Base-by-base conservation (phyloP, 2,113 vertebrate genomes). In the Phodopus roborovskii region DNA sequence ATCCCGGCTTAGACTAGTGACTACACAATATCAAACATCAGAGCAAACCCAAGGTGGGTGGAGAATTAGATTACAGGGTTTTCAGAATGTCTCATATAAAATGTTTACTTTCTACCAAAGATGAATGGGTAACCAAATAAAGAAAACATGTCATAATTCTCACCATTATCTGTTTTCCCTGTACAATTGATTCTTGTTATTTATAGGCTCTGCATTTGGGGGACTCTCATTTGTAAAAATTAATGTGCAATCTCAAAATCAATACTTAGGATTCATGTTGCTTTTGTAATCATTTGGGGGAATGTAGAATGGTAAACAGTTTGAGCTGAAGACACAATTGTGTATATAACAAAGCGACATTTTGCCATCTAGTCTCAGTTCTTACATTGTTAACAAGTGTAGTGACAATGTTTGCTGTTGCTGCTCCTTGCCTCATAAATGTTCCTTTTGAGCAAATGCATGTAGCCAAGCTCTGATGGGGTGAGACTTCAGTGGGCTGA, bases 21-120 rank as follows among this genome's bases (percentile, higher is more conserved):
- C 66, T 13, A 70, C 89, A 77, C 30, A 50, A 86, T 4, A 83
- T 24, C 20, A 48, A 64, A 50, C 71, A 84, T 74, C 90, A 91
- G 74, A 73, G 74, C 62, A 58, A 90, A 83, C 60, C 30, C 48
- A 39, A 48, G 24, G 30, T 60, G 45, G 13, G 28, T 42, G 9
- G 28, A 33, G 17, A 28, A 60, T 45, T 50, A 10, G 79, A 89
- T 30, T 56, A 62, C 62, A 33, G 30, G 93, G 68, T 56, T 92
- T 97, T 33, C n/a, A 88, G 75, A 88, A 39, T 42, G 56, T 73
- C 50, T 66, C 24, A 33, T 85, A 74, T 84, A 79, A n/a, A 87
- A 77, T 71, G 26, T 58, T 56, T 64, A 60, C 28, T 75, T 88
- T 75, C 58, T 89, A 92, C 26, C 73, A 66, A 90, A 71, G 75